A percentile compares a stretch with the other conserved stretches of the same genome.
Conservation (phyloP, 2,113 vertebrate genomes). For the Peromyscus maniculatus region DNA sequence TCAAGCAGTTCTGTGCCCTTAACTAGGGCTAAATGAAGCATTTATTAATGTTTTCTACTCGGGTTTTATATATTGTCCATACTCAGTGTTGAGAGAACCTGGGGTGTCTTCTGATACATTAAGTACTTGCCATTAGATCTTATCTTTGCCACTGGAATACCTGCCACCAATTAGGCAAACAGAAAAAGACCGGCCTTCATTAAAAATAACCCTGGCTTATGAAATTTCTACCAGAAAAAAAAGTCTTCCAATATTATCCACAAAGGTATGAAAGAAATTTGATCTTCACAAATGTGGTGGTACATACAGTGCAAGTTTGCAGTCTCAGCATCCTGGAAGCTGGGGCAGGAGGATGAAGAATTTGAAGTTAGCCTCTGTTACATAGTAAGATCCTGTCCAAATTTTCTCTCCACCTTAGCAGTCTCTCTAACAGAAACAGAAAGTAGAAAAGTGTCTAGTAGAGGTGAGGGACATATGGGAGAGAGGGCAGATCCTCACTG, state of each 20-base stretch:
- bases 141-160: not conserved
- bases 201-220: not conserved
- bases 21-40: not conserved
- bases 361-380: not conserved
- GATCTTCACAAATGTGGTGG: not conserved
- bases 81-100: not conserved
- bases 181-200: not conserved
- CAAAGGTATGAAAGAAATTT: not conserved
- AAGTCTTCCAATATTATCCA: not conserved
- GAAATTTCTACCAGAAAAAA: not conserved
- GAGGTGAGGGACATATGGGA: not conserved
- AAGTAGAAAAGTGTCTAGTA: not conserved
- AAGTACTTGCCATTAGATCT: not conserved
- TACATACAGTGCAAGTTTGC: not conserved
- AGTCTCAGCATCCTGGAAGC: not conserved
- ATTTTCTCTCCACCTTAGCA: not conserved
- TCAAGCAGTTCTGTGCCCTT: not conserved
- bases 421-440: not conserved
- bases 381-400: not conserved
- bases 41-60: not conserved
- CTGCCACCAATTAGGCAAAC: not conserved
- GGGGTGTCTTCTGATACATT: not conserved
- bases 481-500: not conserved
- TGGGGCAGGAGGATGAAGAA: not conserved
- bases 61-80: not conserved